Evolutionary conservation across 2,888 invertebrate species (phyloP), one percentile per base, ranked within the genome.

Genomic region (Drosophila quinaria): DNA sequence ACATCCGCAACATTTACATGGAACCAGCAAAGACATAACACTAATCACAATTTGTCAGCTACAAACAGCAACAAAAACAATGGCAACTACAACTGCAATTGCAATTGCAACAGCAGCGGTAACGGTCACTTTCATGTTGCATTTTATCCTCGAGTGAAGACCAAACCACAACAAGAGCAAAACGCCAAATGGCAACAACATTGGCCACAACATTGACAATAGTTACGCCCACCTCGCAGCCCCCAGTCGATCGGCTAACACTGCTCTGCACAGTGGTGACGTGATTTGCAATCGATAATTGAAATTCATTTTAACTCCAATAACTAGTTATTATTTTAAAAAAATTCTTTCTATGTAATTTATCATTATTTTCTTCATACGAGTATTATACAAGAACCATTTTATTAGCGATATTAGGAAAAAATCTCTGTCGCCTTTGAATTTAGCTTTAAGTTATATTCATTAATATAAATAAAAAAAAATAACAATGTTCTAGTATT

Each of bases 21-120:
- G 37, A 47, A 54, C 31, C 19, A 51, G 61, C 66, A 62, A 39
- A 52, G 55, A 65, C 82, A 81, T 62, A 78, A 83, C 79, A 71
- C 71, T 79, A 75, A 82, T 82, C 72, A 80, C 81, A 86, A 83
- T 77, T 77, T 80, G 87, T 64, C 70, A 66, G 62, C 49, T 35
- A 19, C 52, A 62, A 2, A n/a, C 37, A 8, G 37, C 37, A 37
- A 5, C 35, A 37, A 37, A n/a, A 37, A 17, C 42, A 54, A 29
- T 2, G 11, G 33, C 13, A 25, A 13, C 17, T 10, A n/a, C 29
- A 41, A 31, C 33, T 33, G 11, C 29, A 41, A 13, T 8, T 5
- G 37, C 41, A 29, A 6, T 17, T 6, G 39, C 29, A 19, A 17
- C 39, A 41, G 10, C 50, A 39, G 49, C 19, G 29, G 35, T 56